Base-by-base conservation (phyloP, 2,888 invertebrate genomes). In the Pycnomerus fuliginosus region DNA sequence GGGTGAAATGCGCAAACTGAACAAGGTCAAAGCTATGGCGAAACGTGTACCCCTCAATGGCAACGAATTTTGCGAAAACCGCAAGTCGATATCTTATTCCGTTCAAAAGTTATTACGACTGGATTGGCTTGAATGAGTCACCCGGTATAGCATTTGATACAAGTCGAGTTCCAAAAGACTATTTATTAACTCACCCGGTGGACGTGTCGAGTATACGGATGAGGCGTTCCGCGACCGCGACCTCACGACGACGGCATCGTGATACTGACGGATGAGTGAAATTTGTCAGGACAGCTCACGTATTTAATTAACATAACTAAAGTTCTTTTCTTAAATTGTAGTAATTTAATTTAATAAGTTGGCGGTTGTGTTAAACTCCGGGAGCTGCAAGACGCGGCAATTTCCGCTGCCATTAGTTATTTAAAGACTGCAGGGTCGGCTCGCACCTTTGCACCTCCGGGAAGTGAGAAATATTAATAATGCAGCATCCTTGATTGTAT, bases 301-400 rank as follows among this genome's bases (percentile, higher is more conserved):
- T 65, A 67, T 67, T 67, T 66, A 64, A 67, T 67, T 67, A 67
- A 66, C 65, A 67, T 65, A 62, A 64, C 64, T 61, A 54, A 63
- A 62, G 58, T 62, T 62, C 62, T 61, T 60, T 60, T 53, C 53
- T 54, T 49, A 57, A 53, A 55, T 50, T 56, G 57, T 52, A 49
- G 55, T 53, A 56, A 56, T 61, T 56, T 57, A 56, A 57, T 58
- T 58, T 60, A 60, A 60, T 61, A 60, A 56, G 50, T 52, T 48
- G 57, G 56, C 47, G 51, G 43, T 44, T 35, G 42, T 36, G 35
- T 49, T 50, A 44, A 46, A 48, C 44, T 48, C 35, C 27, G 37
- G n/a, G 27, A 29, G 44, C 34, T 40, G 48, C 42, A 44, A 50
- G 45, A 48, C 35, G 48, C 46, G 43, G 44, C 50, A 53, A 56